A percentile compares a stretch with the other conserved stretches of the same genome.
phyloP scores from a whole-genome alignment of 2,113 vertebrate genomes.

The Bagarius yarrelli region DNA sequence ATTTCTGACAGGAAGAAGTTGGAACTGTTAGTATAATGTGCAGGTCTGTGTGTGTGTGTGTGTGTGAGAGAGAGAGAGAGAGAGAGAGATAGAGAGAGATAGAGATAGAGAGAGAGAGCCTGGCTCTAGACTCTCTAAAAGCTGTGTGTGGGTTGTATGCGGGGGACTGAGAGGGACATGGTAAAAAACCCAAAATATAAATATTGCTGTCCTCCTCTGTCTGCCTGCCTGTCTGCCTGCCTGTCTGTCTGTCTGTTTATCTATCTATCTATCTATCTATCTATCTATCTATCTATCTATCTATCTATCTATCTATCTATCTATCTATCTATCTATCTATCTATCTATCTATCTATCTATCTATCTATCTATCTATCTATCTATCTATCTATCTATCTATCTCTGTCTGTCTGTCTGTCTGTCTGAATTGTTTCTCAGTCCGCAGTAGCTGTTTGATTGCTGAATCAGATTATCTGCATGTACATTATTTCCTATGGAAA shows the following conservation, averaged over 20 bases:
- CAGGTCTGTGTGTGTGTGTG: slow-evolving; percentile 2
- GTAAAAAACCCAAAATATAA: slow-evolving; percentile 34
- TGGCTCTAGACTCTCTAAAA: neutral
- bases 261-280: neutral
- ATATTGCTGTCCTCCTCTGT: neutral
- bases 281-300: neutral
- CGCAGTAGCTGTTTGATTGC: neutral
- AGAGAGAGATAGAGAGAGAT: neutral
- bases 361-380: neutral
- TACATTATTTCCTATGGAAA: no score
- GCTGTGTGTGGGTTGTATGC: slow-evolving; percentile 23
- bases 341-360: neutral
- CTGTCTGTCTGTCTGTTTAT: neutral
- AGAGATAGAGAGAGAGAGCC: neutral
- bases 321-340: neutral
- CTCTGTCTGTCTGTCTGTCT: neutral
- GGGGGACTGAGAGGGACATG: slow-evolving; percentile 19
- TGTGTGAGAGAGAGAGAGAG: neutral
- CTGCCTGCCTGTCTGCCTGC: neutral
- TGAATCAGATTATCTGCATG: no score
- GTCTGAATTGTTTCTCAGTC: neutral
- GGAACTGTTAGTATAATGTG: neutral
- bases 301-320: neutral
- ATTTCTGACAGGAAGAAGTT: neutral
- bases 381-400: neutral